Conservation (phyloP, 2,888 invertebrate genomes). For the Parthenolecanium corni region DNA sequence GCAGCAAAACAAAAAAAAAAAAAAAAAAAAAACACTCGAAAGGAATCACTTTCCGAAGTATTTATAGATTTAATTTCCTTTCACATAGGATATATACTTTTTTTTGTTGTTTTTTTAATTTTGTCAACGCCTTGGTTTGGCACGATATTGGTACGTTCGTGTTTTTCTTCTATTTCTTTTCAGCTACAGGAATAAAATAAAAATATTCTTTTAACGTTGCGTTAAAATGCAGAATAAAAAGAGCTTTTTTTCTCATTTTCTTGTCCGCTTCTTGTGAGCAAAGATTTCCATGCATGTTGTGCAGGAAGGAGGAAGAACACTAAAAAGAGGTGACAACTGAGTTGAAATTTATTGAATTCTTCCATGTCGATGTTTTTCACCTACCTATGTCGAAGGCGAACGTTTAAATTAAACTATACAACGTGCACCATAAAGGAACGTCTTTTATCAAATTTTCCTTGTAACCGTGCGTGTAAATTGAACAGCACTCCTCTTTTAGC, state of each 20-base stretch:
- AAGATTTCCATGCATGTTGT: background rate
- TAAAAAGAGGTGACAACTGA: too few relatives aligned
- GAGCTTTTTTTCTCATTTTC: background rate
- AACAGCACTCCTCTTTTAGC: background rate
- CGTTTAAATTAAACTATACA: background rate
- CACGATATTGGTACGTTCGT: conserved; percentile 22
- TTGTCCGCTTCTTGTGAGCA: background rate
- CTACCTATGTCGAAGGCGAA: background rate
- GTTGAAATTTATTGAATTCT: too few relatives aligned
- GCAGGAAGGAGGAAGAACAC: background rate
- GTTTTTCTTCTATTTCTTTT: conserved; percentile 9
- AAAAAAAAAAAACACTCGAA: conserved; percentile 6
- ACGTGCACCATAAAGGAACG: background rate
- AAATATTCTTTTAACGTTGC: background rate
- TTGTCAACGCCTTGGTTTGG: conserved; percentile 23
- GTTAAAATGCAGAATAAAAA: background rate
- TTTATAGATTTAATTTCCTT: conserved; percentile 22
- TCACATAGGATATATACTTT: conserved; percentile 18
- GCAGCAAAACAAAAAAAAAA: conserved; percentile 8
- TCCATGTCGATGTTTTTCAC: background rate
- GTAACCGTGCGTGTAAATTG: too few relatives aligned
- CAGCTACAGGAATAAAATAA: background rate
- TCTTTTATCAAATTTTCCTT: too few relatives aligned
- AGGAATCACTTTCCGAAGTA: conserved; percentile 3
- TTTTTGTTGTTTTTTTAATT: conserved; percentile 18